Evolutionary conservation across 2,888 invertebrate genomes (phyloP), one percentile per base, ranked within the genome.

Genomic region (Girardia tigrina): DNA sequence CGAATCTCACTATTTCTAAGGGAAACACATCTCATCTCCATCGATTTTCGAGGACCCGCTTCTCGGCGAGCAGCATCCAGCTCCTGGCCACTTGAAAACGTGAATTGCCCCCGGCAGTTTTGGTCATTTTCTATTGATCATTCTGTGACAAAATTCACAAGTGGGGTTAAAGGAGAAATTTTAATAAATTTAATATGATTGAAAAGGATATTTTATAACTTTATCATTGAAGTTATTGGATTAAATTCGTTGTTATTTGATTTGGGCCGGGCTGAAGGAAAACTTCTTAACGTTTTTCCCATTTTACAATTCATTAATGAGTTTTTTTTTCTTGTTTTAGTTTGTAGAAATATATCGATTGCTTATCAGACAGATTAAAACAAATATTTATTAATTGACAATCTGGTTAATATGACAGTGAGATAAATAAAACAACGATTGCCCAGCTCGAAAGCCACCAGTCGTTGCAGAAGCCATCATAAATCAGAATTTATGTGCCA

Each of bases 81-180:
- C 56, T 23, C 23, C 56, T 56, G 56, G n/a, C 56, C 56, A 56
- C 56, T 56, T 56, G 56, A 56, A 4, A 4, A 56, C 56, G 56
- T 56, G n/a, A 56, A 56, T 56, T 56, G 56, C 56, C n/a, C 8
- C 4, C 2, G 56, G 56, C 56, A 56, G 2, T 56, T 56, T 56
- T 56, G 56, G 56, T n/a, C 56, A 56, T 56, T n/a, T n/a, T n/a
- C 56, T 56, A 56, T 56, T 56, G 56, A 56, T 56, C 56, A n/a
- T 56, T 56, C 2, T 56, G n/a, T 56, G 56, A 4, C n/a, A 20
- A 2, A 8, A 12, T 8, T 12, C 12, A 36, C 16, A 36, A 36
- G 36, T 16, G 16, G 36, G 12, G 36, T 16, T 8, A 16, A 36
- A 36, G 16, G 36, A 16, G 36, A 16, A 16, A 36, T 36, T 36